These are phyloP conservation scores for Cygnus olor DNA, from an alignment of 2,797 vertebrate genomes.

Conservation along the genomic window DNA sequence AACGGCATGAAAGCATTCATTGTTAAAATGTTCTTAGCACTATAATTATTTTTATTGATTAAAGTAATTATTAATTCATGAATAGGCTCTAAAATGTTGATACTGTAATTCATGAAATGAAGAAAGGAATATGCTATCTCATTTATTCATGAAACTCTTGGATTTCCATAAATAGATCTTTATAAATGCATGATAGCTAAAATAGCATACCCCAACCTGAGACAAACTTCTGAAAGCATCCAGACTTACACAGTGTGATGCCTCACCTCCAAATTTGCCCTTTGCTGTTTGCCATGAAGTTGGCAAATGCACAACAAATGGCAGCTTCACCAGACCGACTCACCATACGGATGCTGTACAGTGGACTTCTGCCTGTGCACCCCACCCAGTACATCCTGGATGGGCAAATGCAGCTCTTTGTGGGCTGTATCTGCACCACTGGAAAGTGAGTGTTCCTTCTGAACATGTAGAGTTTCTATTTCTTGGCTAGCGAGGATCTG, in stretches of 20 bases:
- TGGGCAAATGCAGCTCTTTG: not conserved
- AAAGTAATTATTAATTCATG: constrained; percentile 74
- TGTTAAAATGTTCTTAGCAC: constrained; percentile 67
- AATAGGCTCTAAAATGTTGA: constrained; percentile 71
- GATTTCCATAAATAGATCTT: constrained; percentile 50
- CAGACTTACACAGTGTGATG: not conserved
- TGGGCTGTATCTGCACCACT: not conserved
- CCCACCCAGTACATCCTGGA: not conserved
- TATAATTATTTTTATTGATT: constrained; percentile 74
- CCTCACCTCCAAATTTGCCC: not conserved
- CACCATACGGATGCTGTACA: rapidly evolving
- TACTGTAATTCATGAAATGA: constrained; percentile 58
- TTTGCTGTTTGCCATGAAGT: not conserved
- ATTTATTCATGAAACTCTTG: constrained; percentile 54
- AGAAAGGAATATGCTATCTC: constrained; percentile 54
- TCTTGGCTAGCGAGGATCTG: not conserved
- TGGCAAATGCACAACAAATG: not conserved
- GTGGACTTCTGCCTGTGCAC: not conserved
- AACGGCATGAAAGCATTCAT: constrained; percentile 58
- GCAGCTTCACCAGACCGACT: not conserved
- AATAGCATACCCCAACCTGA: not conserved
- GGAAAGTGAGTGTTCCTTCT: not conserved
- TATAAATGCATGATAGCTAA: not conserved
- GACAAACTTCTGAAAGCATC: constrained; percentile 14
- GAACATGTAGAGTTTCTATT: not conserved